Evolutionary conservation across 1,140 invertebrate species (phyloP).

Genomic region (Bicyclus anynana): DNA sequence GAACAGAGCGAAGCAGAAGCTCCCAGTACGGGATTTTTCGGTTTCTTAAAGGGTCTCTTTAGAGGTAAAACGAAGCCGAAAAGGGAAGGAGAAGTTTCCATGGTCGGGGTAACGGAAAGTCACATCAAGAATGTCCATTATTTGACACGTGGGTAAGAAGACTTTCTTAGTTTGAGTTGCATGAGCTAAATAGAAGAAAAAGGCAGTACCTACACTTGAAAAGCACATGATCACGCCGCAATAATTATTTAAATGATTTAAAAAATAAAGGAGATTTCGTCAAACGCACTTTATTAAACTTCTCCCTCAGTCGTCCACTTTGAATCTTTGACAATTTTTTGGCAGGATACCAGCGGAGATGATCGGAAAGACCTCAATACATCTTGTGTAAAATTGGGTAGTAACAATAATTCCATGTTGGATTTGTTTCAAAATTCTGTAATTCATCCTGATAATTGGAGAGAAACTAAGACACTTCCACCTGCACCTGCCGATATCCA

Average conservation of each 20-base stretch:
- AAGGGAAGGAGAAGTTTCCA: constrained; percentile 35
- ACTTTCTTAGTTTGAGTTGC: constrained; percentile 1
- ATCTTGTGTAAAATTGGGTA: constrained; percentile 16
- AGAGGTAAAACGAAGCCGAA: constrained; percentile 31
- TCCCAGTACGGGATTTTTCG: constrained; percentile 35
- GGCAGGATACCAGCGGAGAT: constrained; percentile 49
- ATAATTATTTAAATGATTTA: constrained; percentile 7
- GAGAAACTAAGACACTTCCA: constrained; percentile 33
- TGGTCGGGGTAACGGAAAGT: constrained; percentile 25
- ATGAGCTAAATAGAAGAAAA: not conserved
- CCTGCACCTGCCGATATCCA: constrained; percentile 13
- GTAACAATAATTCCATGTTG: constrained; percentile 19
- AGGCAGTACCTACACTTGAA: not conserved
- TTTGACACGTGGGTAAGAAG: constrained; percentile 22
- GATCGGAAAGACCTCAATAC: constrained; percentile 32
- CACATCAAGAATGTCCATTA: not conserved
- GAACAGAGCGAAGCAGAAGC: constrained; percentile 32
- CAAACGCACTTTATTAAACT: constrained; percentile 54
- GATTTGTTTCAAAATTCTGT: constrained; percentile 54
- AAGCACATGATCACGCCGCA: not conserved
- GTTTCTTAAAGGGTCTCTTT: constrained; percentile 47
- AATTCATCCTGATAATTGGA: constrained; percentile 54
- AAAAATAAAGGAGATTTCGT: constrained; percentile 44
- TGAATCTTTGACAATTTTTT: constrained; percentile 38
- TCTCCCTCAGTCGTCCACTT: constrained; percentile 19